A percentile compares a stretch with the other conserved stretches of the same genome.
These are phyloP conservation scores for Uria lomvia DNA, from an alignment of 2,113 vertebrate genomes.

Conservation along the genomic window DNA sequence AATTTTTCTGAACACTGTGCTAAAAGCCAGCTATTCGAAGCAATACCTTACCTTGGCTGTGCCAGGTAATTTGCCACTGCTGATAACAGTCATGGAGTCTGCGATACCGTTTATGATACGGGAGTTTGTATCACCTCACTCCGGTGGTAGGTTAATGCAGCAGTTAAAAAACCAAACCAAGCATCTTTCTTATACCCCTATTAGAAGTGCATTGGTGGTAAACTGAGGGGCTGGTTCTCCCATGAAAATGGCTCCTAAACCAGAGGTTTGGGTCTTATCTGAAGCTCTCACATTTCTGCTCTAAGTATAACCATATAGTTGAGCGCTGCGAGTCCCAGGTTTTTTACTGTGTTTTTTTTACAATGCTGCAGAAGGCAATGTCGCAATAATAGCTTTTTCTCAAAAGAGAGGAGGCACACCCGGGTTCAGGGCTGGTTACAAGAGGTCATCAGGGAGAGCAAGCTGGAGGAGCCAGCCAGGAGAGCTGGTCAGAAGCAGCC, in stretches of 20 bases:
- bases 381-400: background rate
- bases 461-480: background rate
- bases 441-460: background rate
- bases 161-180: background rate
- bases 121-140: background rate
- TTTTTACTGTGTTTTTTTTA: background rate
- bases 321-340: background rate
- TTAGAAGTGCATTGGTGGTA: background rate
- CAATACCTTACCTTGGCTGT: background rate
- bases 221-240: background rate
- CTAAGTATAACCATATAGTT: background rate
- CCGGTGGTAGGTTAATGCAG: background rate
- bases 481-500: rapidly evolving
- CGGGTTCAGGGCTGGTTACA: background rate
- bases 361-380: background rate
- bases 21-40: slow-evolving; percentile 25
- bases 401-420: background rate
- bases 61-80: slow-evolving; percentile 35
- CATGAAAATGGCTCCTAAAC: background rate
- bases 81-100: background rate
- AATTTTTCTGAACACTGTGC: background rate
- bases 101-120: background rate
- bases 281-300: background rate
- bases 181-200: background rate
- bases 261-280: background rate